Percentiles rank a stretch among this genome's conserved stretches.
Conservation (phyloP, 2,113 vertebrate species). For the Myiagra hebetior region DNA sequence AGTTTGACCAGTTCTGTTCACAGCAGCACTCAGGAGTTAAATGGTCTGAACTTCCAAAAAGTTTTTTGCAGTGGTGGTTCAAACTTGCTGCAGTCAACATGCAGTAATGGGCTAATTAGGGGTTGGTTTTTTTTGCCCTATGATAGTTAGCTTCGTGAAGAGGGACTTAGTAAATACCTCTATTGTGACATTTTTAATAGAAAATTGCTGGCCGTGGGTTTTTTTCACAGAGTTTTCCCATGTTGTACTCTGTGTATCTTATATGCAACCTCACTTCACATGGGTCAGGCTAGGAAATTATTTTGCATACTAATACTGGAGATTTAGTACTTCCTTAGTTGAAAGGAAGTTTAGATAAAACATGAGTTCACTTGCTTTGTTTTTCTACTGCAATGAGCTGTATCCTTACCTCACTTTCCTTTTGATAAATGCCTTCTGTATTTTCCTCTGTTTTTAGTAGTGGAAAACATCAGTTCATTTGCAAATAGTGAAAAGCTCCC, state of each 20-base stretch:
- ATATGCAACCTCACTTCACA: background rate
- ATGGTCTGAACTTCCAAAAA: background rate
- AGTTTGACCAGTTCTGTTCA: background rate
- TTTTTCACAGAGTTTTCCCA: background rate
- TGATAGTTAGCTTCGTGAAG: background rate
- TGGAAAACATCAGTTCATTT: background rate
- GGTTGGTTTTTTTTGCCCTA: fast-evolving
- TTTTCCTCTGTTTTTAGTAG: background rate
- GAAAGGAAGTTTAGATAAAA: background rate
- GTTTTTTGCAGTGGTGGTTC: background rate
- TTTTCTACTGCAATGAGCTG: background rate
- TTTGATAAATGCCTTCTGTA: background rate
- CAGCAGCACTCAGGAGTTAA: background rate
- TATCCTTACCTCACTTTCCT: background rate
- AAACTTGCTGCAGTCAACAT: background rate
- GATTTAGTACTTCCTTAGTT: background rate
- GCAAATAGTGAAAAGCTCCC: background rate
- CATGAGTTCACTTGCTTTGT: background rate
- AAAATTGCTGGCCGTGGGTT: background rate
- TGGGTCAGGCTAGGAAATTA: background rate
- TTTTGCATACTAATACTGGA: background rate
- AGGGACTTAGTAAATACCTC: background rate
- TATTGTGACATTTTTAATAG: background rate
- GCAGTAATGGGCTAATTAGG: fast-evolving
- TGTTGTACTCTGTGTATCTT: fast-evolving